These are phyloP conservation scores for Micromussa lordhowensis DNA, from an alignment of 92 coral and sea anemone species.

Conservation along the genomic window DNA sequence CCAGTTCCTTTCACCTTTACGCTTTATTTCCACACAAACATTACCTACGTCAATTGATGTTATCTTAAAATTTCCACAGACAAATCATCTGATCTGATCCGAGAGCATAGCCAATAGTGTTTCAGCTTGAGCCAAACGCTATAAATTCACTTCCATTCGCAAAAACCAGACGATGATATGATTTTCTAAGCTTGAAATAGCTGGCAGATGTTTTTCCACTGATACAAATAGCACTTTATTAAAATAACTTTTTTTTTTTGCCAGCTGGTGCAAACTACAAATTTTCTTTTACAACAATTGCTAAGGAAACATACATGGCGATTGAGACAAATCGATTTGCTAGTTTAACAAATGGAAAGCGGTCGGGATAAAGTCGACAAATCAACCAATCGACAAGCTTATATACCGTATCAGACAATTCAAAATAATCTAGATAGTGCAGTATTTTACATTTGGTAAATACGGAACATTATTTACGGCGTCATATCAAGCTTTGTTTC, in stretches of 20 bases:
- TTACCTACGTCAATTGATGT: not conserved
- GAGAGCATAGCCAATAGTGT: not conserved
- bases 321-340: constrained; percentile 3
- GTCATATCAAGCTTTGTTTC: not conserved
- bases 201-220: constrained; percentile 2
- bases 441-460: not conserved
- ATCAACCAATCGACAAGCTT: constrained; percentile 14
- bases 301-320: not conserved
- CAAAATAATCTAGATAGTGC: not conserved
- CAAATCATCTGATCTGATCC: not conserved
- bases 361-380: not conserved
- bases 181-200: not conserved
- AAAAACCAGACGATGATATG: not conserved
- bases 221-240: not conserved
- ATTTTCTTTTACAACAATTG: not conserved
- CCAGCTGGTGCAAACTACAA: constrained; percentile 14
- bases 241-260: not conserved
- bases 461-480: not conserved
- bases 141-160: not conserved
- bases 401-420: not conserved
- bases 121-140: not conserved
- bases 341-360: not conserved
- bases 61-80: not conserved
- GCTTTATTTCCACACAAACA: not conserved
- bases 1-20: not conserved